These are phyloP conservation scores for Arrhopalites spinosus DNA, from an alignment of 2,888 invertebrate species.

Conservation along the genomic window DNA sequence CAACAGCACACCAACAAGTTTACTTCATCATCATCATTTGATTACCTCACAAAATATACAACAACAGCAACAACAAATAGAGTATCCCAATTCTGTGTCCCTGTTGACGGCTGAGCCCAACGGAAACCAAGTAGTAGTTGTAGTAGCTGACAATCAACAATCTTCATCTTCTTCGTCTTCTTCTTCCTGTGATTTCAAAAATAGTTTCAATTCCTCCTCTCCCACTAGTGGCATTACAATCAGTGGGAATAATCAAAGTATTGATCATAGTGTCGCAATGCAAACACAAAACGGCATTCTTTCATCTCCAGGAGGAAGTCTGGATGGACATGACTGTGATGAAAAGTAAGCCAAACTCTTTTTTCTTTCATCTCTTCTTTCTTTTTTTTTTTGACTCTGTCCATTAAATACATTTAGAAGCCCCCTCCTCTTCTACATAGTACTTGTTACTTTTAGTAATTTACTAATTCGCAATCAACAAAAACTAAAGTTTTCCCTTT, in stretches of 20 bases:
- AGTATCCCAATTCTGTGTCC: not conserved
- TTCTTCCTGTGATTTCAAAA: constrained; percentile 18
- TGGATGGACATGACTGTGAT: constrained; percentile 57
- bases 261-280: constrained; percentile 18
- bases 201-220: not conserved
- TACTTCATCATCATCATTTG: not conserved
- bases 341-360: constrained; percentile 51
- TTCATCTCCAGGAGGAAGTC: constrained; percentile 55
- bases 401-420: too few relatives aligned
- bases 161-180: not conserved
- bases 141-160: constrained; percentile 24
- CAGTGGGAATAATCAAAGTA: constrained; percentile 32
- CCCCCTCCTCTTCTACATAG: too few relatives aligned
- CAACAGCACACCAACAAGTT: constrained; percentile 21
- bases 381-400: too few relatives aligned
- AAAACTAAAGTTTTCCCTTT: not conserved
- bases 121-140: constrained; percentile 11
- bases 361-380: not conserved
- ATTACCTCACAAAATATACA: constrained; percentile 12
- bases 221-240: constrained; percentile 19
- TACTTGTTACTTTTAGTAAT: not conserved
- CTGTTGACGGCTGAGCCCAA: constrained; percentile 25
- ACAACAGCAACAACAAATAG: not conserved
- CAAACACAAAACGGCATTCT: constrained; percentile 39
- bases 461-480: not conserved